phyloP scores from a whole-genome alignment of 2,888 invertebrate genomes.

The Campoletis raptor region DNA sequence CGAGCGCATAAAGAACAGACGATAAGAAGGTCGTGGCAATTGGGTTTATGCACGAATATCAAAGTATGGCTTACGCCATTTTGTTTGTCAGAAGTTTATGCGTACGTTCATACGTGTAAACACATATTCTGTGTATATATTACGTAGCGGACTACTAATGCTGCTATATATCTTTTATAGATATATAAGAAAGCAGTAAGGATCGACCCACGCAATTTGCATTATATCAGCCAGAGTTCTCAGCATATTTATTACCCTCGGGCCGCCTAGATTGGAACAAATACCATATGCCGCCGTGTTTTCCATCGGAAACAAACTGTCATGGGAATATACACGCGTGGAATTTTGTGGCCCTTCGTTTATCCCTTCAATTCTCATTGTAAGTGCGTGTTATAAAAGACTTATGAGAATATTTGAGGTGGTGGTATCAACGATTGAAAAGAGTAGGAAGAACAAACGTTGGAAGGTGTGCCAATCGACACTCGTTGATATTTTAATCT shows the following conservation, averaged over 20 bases:
- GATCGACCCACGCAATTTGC: conserved; percentile 80
- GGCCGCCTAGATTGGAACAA: conserved; percentile 81
- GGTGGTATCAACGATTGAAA: not conserved
- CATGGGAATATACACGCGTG: conserved; percentile 35
- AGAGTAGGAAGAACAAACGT: not conserved
- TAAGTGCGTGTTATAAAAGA: not conserved
- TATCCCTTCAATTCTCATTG: conserved; percentile 50
- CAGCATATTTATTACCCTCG: conserved; percentile 82
- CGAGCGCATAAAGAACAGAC: not conserved
- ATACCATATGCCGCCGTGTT: conserved; percentile 72
- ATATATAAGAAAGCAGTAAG: conserved; percentile 17
- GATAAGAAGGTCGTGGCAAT: not conserved
- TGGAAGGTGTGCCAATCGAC: not conserved
- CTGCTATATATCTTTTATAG: conserved; percentile 46
- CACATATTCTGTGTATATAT: conserved; percentile 4
- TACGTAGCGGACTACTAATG: conserved; percentile 18
- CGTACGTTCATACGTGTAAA: not conserved
- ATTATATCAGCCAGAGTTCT: conserved; percentile 79
- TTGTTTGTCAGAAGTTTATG: not conserved
- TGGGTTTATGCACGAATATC: not conserved
- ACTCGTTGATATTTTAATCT: not conserved
- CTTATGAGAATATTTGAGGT: not conserved
- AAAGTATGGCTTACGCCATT: not conserved
- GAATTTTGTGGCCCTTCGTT: conserved; percentile 42
- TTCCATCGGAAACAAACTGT: conserved; percentile 60